Evolutionary conservation across 2,113 vertebrate species (phyloP), one percentile per base, ranked within the genome.

Genomic region (Myodes glareolus): DNA sequence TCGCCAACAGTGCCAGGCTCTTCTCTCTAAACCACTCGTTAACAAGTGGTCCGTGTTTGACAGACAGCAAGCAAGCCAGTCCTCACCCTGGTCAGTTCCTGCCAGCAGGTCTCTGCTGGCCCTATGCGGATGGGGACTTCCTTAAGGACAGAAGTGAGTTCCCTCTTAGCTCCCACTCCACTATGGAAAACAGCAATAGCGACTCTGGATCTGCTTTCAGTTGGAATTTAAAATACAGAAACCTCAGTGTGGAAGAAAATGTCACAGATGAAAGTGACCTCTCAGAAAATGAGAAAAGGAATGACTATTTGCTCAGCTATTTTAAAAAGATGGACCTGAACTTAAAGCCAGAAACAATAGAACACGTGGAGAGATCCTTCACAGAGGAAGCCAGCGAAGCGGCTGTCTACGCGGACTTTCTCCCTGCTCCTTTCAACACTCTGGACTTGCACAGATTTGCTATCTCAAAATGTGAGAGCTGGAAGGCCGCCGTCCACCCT

Each of bases 341-440:
- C 47, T 76, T 98, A 91, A 98, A 97, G 55, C 97, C 97, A 63
- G 97, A 98, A 80, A 73, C 87, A 55, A 88, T 95, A 92, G 94
- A 93, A 90, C 84, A 90, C 0, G 61, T 65, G 19, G 97, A 98
- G 65, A 90, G 96, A 27, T 8, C 80, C 93, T 94, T 88, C n/a
- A 92, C 89, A 9, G 97, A 97, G 47, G 72, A 96, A 9, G 82
- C 94, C 36, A 94, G 3, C 9, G 88, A 96, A 61, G 85, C 47
- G 14, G 98, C 97, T 93, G 78, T 97, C 36, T 98, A 98, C 21
- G 97, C 98, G 8, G 98, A 98, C 94, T 98, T 98, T 68, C 97
- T 97, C 33, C 95, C 98, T 14, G 36, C 80, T 29, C 97, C 98
- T 52, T 97, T 97, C 50, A 91, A 90, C 68, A 94, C 67, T 58